Evolutionary conservation across 2,888 invertebrate species (phyloP), one percentile per base, ranked within the genome.

Genomic region (Beris chalybata): DNA sequence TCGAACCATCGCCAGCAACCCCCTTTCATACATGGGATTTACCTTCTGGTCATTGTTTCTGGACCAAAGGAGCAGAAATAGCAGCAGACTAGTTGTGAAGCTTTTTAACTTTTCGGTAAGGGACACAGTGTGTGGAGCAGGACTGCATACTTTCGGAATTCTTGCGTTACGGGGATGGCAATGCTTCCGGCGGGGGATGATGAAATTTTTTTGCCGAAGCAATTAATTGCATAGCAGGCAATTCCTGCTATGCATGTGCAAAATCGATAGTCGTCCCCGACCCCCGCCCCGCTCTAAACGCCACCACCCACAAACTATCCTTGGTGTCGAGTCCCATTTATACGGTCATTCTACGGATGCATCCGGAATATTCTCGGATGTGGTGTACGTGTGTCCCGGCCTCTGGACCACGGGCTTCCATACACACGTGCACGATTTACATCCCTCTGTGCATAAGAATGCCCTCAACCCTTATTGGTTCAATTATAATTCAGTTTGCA

Each of bases 401-500:
- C 31, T 52, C 29, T 13, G 12, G 15, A 12, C 29, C 13, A 22
- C 22, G 4, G 47, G 15, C n/a, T 47, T 47, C 47, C n/a, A n/a
- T 52, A 52, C 38, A 61, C 50, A 32, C 52, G 61, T 63, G 64
- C 47, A 56, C 38, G 61, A 69, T 69, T 69, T 69, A 66, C 64
- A 66, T 69, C 65, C 45, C 68, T 68, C 52, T 66, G 61, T 64
- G 64, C 64, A 68, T 55, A 64, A 57, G 44, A 66, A 69, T 64
- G 52, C 47, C 61, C 65, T 69, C 67, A 67, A 69, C 67, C 66
- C 65, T 69, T 69, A 69, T 69, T 69, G 69, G 69, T 67, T 63
- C 53, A 65, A 65, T 67, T 63, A 69, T 67, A 69, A 65, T 67
- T 61, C 67, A 65, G 59, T 69, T 67, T 69, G 47, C 57, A 69